Evolutionary conservation across 2,113 vertebrate species (phyloP), one percentile per base, ranked within the genome.

Genomic region (Nycticryphes semicollaris): DNA sequence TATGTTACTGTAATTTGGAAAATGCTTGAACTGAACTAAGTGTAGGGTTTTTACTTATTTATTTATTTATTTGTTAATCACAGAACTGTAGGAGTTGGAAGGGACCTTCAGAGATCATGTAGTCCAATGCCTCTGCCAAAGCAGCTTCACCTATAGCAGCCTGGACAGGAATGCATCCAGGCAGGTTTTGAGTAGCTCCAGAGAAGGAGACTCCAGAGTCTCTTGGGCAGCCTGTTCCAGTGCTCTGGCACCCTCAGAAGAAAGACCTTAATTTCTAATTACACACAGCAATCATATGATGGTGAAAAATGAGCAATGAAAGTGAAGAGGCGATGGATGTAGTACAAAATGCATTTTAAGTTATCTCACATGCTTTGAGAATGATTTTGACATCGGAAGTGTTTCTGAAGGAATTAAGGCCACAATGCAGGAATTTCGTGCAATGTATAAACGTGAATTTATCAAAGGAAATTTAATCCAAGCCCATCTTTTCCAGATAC

Each of bases 41-140:
- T 19, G 4, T 59, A 66, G 23, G 10, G 1, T 0, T 3, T 14
- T 64, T 6, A 15, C 6, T 45, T 45, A 45, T 45, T 45, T 45
- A 45, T 45, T 35, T 63, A 63, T 50, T 47, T 31, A 27, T 45
- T 69, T 18, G 19, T 54, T 87, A 57, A 5, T 54, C 28, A 30
- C 53, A 54, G 28, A 30, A 30, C 30, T 10, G 17, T 30, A 30
- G 53, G 53, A 28, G 28, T 7, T 54, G 16, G 53, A 54, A 54
- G 28, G 28, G 53, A 54, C 53, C 53, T 54, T 11, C 6, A 18
- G 16, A 54, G 51, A 54, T 30, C 27, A 30, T 10, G 9, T 30
- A 54, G 17, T 17, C 53, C 53, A 54, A 54, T 16, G 15, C 27
- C 53, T 25, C 53, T 53, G 27, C 53, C 53, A 54, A 30, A 30